Conservation (phyloP, 2,888 invertebrate species). For the Phengaris arion region DNA sequence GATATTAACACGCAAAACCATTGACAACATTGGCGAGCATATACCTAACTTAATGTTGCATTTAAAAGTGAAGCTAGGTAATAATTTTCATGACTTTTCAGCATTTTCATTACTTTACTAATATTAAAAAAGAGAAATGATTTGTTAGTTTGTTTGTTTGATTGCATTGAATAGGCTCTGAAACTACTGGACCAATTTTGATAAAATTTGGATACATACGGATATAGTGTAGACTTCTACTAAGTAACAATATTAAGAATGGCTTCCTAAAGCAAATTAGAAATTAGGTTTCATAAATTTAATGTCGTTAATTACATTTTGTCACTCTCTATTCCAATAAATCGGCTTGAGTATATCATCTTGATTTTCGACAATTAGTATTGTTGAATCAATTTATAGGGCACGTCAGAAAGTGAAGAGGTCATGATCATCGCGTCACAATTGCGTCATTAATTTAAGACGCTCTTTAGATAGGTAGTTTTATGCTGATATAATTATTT, state of each 20-base stretch:
- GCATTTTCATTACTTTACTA: too few species aligned
- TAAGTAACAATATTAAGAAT: not conserved
- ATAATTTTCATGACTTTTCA: too few species aligned
- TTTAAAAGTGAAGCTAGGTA: not conserved
- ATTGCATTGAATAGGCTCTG: too few species aligned
- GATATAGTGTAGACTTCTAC: too few species aligned
- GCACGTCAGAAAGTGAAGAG: not conserved
- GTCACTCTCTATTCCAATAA: not conserved
- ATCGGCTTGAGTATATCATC: not conserved
- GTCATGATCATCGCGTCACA: not conserved
- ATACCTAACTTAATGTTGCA: not conserved
- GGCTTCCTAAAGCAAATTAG: not conserved
- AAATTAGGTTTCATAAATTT: not conserved
- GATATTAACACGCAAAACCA: slow-evolving; percentile 26
- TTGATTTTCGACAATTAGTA: not conserved
- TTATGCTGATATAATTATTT: too few species aligned
- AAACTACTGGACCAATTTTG: too few species aligned
- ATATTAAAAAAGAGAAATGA: too few species aligned
- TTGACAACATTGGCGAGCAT: not conserved
- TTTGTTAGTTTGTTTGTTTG: too few species aligned
- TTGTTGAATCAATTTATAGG: slow-evolving; percentile 1
- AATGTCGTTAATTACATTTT: not conserved
- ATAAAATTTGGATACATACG: too few species aligned
- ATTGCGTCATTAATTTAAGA: not conserved
- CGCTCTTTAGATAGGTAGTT: not conserved